A percentile compares a stretch with the other conserved stretches of the same genome.
Evolutionary conservation across 2,888 invertebrate genomes (phyloP).

Genomic region (Phortica okadai): DNA sequence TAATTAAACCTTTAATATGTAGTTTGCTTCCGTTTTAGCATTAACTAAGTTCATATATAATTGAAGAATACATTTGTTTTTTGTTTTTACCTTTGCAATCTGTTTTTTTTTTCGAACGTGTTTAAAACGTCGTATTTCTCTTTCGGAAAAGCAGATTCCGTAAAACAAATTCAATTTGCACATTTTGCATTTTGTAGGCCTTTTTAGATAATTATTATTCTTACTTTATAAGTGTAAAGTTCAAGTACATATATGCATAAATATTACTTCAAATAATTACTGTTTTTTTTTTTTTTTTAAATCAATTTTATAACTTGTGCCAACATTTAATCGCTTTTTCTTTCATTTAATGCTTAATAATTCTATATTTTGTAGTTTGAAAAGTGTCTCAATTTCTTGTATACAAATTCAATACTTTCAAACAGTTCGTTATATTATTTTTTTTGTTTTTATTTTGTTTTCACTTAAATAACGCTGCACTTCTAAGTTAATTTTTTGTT

Average conservation of each 20-base stretch:
- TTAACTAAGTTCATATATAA: background rate
- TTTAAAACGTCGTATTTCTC: too few species aligned
- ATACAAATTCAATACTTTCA: background rate
- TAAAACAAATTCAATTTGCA: background rate
- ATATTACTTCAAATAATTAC: background rate
- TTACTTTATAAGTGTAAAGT: background rate
- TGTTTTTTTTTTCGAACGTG: too few species aligned
- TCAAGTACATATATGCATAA: background rate
- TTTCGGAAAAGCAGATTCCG: too few species aligned
- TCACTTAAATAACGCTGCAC: background rate
- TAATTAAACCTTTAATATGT: background rate
- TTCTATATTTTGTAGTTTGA: background rate
- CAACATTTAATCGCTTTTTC: background rate
- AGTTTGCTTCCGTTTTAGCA: background rate
- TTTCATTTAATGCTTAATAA: background rate
- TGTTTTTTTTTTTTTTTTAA: background rate
- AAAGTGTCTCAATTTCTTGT: background rate
- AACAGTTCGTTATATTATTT: background rate
- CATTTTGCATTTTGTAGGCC: background rate
- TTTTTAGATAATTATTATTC: background rate
- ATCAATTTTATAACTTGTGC: slow-evolving; percentile 2
- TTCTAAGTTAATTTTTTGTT: background rate
- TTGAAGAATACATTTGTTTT: background rate
- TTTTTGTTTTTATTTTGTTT: background rate
- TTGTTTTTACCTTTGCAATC: background rate